Evolutionary conservation across 1,140 invertebrate species (phyloP).

Genomic region (Uloborus diversus): DNA sequence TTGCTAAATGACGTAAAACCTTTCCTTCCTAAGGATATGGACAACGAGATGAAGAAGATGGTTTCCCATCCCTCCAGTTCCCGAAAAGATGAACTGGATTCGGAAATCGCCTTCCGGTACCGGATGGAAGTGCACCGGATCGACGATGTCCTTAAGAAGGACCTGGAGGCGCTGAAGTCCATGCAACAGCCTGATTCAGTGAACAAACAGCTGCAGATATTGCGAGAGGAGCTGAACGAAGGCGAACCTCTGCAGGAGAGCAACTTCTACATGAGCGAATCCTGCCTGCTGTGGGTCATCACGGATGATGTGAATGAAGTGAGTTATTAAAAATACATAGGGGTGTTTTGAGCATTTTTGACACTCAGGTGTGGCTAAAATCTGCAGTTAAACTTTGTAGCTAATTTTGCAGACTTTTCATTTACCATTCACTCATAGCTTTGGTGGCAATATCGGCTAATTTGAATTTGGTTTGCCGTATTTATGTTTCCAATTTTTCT

Average conservation of each 20-base stretch:
- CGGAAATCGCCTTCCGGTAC: background rate
- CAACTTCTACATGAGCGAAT: background rate
- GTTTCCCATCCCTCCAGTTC: background rate
- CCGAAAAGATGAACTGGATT: background rate
- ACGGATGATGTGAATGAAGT: background rate
- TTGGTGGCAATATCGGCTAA: no score
- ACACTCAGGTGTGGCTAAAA: no score
- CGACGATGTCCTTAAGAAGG: slow-evolving; percentile 12
- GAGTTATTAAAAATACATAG: no score
- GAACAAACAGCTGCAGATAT: background rate
- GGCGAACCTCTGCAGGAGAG: background rate
- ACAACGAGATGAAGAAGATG: background rate
- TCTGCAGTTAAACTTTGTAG: no score
- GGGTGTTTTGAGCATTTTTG: no score
- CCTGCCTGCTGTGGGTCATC: background rate
- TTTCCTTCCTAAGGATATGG: background rate
- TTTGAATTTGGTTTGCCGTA: no score
- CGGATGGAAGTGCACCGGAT: background rate
- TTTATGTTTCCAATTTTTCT: no score
- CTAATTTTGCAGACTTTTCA: no score
- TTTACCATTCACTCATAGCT: no score
- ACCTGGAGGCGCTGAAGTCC: background rate
- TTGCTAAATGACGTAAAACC: no score
- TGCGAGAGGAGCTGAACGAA: background rate
- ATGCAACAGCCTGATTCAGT: slow-evolving; percentile 9